Percentiles rank a stretch among this genome's conserved stretches.
These are phyloP conservation scores for Thysanoteuthis rhombus DNA, from an alignment of 2,888 invertebrate species.

Conservation along the genomic window DNA sequence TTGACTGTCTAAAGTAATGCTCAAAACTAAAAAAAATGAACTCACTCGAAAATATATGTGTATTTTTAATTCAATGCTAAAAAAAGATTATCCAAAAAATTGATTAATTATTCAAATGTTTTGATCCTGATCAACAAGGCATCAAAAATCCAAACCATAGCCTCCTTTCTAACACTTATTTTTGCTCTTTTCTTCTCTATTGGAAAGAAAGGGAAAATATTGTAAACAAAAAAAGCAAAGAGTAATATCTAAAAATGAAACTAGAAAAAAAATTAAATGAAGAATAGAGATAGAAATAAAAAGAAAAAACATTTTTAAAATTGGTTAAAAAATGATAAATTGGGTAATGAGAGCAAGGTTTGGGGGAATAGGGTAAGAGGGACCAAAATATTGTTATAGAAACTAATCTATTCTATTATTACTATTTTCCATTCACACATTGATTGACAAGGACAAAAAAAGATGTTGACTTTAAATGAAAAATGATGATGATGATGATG, in stretches of 20 bases:
- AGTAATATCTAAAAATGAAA: background rate
- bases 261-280: background rate
- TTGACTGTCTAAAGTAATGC: background rate
- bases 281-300: too few species aligned
- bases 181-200: background rate
- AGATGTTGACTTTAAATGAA: too few species aligned
- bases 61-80: background rate
- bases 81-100: background rate
- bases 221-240: background rate
- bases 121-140: background rate
- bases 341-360: too few species aligned
- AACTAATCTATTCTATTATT: too few species aligned
- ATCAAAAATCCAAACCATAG: background rate
- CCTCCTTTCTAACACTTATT: too few species aligned
- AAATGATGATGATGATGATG: too few species aligned
- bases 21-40: background rate
- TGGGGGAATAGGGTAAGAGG: too few species aligned
- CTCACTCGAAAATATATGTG: background rate
- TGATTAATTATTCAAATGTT: background rate
- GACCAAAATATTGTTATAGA: too few species aligned
- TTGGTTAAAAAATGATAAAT: too few species aligned
- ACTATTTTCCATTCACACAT: too few species aligned
- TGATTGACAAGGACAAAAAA: too few species aligned
- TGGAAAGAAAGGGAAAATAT: background rate
- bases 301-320: too few species aligned